phyloP scores from a whole-genome alignment of 2,888 invertebrate genomes.

The Yponomeuta sedellus region DNA sequence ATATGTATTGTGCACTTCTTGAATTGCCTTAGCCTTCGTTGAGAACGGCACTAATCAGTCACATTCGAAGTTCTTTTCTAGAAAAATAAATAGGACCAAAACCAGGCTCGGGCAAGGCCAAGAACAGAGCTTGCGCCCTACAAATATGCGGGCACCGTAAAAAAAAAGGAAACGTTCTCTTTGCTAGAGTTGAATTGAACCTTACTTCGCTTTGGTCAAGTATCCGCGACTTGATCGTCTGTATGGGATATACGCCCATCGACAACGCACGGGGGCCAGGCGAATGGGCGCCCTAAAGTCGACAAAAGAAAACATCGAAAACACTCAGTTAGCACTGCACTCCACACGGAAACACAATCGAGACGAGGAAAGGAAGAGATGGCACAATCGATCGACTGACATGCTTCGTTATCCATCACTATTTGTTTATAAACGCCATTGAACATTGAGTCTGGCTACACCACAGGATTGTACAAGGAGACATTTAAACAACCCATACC shows the following conservation, averaged over 20 bases:
- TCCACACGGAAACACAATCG: conserved; percentile 46
- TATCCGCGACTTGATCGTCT: conserved; percentile 91
- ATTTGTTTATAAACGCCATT: neutral
- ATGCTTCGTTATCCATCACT: conserved; percentile 7
- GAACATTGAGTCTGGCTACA: too few species aligned
- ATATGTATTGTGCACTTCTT: too few species aligned
- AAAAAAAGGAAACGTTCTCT: neutral
- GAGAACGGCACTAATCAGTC: too few species aligned
- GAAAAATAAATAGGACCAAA: neutral
- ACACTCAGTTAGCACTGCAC: conserved; percentile 77
- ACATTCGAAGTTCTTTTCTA: too few species aligned
- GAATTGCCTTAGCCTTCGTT: too few species aligned
- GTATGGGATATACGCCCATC: conserved; percentile 93
- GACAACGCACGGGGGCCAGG: conserved; percentile 93
- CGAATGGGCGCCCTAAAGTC: conserved; percentile 88
- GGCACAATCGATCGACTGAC: neutral
- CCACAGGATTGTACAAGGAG: too few species aligned
- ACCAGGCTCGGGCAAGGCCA: neutral
- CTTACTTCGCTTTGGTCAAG: conserved; percentile 94
- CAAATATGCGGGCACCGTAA: neutral
- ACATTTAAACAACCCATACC: too few species aligned
- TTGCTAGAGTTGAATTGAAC: conserved; percentile 31
- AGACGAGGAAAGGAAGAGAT: conserved; percentile 27
- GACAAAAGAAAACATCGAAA: conserved; percentile 47
- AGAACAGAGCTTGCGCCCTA: neutral